A percentile compares a stretch with the other conserved stretches of the same genome.
These are phyloP conservation scores for Neodiprion fabricii DNA, from an alignment of 1,140 invertebrate genomes.

Conservation along the genomic window DNA sequence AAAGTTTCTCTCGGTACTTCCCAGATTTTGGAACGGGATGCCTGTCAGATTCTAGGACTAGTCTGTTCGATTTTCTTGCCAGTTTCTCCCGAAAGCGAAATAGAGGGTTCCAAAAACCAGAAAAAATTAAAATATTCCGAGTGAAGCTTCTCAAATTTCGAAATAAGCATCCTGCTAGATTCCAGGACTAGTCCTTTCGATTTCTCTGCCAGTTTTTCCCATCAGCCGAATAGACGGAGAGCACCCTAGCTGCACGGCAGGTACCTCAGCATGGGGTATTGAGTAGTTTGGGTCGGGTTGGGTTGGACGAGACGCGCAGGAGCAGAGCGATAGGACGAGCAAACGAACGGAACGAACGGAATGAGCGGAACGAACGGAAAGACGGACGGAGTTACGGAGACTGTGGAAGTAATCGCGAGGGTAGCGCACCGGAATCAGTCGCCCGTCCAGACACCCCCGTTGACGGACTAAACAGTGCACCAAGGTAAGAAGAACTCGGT, in stretches of 20 bases:
- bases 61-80: no score
- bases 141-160: no score
- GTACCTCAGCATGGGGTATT: background rate
- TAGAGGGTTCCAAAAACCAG: no score
- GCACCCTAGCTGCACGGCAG: background rate
- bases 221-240: no score
- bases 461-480: background rate
- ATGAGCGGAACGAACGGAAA: background rate
- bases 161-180: no score
- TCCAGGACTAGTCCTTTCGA: no score
- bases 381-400: background rate
- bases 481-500: background rate
- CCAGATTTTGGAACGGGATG: no score
- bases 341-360: background rate
- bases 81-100: no score
- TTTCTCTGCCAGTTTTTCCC: no score
- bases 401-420: background rate
- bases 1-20: no score
- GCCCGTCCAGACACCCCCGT: background rate
- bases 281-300: conserved; percentile 6
- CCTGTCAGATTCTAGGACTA: no score
- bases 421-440: conserved; percentile 3
- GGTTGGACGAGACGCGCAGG: background rate
- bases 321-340: background rate
- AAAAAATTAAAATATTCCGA: no score